Conservation (phyloP, 2,797 vertebrate species). For the Neoniphon sammara region DNA sequence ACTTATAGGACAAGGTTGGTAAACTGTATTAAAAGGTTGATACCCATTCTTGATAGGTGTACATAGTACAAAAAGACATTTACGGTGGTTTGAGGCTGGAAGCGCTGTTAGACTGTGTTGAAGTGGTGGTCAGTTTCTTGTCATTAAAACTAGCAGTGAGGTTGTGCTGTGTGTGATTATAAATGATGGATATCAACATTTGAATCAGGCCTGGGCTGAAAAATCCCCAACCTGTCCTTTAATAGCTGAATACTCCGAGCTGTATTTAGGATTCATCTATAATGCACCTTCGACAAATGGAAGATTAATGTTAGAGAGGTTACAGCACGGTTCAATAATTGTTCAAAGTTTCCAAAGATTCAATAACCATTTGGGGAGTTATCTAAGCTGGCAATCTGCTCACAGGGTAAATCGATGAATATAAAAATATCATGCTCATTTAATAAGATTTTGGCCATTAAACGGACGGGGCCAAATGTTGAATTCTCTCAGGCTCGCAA, state of each 20-base stretch:
- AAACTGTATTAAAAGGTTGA: too few relatives aligned
- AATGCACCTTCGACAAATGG: background rate
- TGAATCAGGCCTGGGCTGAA: too few relatives aligned
- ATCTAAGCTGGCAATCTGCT: constrained; percentile 33
- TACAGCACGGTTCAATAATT: background rate
- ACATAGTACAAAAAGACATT: too few relatives aligned
- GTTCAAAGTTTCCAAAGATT: background rate
- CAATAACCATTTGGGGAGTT: background rate
- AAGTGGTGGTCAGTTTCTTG: too few relatives aligned
- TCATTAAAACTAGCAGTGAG: too few relatives aligned
- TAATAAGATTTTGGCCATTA: constrained; percentile 41
- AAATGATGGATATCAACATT: too few relatives aligned
- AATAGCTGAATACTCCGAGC: background rate
- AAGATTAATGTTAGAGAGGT: constrained; percentile 11
- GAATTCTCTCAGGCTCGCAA: constrained; percentile 19
- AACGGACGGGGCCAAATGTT: constrained; percentile 6
- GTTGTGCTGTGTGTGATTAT: too few relatives aligned
- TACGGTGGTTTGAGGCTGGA: too few relatives aligned
- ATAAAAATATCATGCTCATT: constrained; percentile 24
- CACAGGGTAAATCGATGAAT: constrained; percentile 24
- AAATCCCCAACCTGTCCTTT: too few relatives aligned
- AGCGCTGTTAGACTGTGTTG: too few relatives aligned
- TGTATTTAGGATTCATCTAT: background rate
- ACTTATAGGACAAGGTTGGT: too few relatives aligned
- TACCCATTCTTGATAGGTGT: too few relatives aligned